A percentile compares a stretch with the other conserved stretches of the same genome.
Evolutionary conservation across 2,113 vertebrate species (phyloP).

Genomic region (Lathamus discolor): DNA sequence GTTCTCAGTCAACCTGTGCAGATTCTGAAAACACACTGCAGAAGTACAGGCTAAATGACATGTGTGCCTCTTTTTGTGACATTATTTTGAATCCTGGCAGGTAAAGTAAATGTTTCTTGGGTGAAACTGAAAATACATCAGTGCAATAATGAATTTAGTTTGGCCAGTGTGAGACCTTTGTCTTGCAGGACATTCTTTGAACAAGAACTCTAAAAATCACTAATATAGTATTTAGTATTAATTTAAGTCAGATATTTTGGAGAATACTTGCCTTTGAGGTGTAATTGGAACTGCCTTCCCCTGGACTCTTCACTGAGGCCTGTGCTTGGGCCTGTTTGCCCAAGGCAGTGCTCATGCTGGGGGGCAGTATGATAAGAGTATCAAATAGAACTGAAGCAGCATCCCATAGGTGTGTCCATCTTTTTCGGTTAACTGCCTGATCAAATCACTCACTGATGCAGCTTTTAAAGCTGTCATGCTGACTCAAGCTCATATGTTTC

Average conservation of each 20-base stretch:
- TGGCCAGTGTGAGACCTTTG: not conserved
- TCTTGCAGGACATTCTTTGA: not conserved
- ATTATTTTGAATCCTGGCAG: not conserved
- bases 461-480: not conserved
- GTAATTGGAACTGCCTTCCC: not conserved
- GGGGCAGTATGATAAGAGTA: not conserved
- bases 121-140: not conserved
- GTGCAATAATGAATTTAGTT: not conserved
- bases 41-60: not conserved
- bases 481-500: not conserved
- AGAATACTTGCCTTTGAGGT: not conserved
- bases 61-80: not conserved
- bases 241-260: not conserved
- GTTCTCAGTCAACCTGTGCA: not conserved
- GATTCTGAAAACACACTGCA: not conserved
- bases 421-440: not conserved
- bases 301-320: not conserved
- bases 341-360: not conserved
- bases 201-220: not conserved
- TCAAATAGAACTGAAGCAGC: not conserved
- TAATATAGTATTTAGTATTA: not conserved
- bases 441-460: not conserved
- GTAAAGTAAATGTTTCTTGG: not conserved
- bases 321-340: not conserved
- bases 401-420: not conserved